Conservation (phyloP, 2,113 vertebrate species). For the Poeciliopsis retropinna region DNA sequence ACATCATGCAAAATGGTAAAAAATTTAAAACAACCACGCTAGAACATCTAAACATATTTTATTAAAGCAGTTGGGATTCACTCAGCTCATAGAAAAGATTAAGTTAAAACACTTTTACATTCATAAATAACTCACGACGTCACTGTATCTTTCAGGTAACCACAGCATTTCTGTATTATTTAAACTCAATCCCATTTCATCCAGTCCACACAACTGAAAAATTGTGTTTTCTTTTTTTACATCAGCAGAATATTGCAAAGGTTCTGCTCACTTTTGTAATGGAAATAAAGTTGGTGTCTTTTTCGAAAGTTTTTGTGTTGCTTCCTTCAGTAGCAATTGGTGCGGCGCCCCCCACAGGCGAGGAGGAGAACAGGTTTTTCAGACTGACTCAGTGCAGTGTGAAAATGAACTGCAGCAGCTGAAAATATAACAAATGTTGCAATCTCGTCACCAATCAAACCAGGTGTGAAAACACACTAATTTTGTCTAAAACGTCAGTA, state of each 20-base stretch:
- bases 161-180: not conserved
- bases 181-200: not conserved
- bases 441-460: too few species aligned
- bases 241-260: not conserved
- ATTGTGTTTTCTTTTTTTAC: not conserved
- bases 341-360: too few species aligned
- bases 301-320: too few species aligned
- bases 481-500: not conserved
- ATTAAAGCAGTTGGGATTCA: slow-evolving; percentile 8
- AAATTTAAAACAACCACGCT: not conserved
- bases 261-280: too few species aligned
- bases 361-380: too few species aligned
- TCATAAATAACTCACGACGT: not conserved
- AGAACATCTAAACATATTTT: not conserved
- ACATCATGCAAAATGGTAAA: not conserved
- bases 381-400: too few species aligned
- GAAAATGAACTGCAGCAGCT: too few species aligned
- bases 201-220: not conserved
- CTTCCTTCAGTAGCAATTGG: too few species aligned
- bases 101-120: slow-evolving; percentile 6
- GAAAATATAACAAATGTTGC: too few species aligned
- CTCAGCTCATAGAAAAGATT: slow-evolving; percentile 3
- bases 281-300: too few species aligned
- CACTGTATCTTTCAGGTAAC: not conserved
- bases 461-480: not conserved